A percentile compares a stretch with the other conserved stretches of the same genome.
phyloP scores from a whole-genome alignment of 2,797 vertebrate species.

The Enteromius afrohamiltoni region DNA sequence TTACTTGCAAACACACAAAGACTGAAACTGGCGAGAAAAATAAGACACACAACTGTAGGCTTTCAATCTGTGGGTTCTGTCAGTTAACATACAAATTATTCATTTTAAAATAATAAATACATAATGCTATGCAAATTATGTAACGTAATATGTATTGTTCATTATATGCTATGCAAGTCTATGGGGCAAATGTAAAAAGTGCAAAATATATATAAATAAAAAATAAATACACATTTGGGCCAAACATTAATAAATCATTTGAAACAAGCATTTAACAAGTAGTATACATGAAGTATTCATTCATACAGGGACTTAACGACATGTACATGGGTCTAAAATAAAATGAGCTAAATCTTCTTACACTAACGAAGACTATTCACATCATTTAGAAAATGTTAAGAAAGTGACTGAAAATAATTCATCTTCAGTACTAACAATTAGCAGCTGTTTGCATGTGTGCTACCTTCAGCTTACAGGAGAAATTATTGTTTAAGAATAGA shows the following conservation, averaged over 20 bases:
- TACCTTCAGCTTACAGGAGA: background rate
- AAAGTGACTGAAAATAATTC: background rate
- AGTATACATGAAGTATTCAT: background rate
- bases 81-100: no score
- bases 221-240: background rate
- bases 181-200: background rate
- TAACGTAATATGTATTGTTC: background rate
- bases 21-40: background rate
- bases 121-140: no score
- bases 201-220: background rate
- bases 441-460: background rate
- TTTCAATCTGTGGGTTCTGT: no score
- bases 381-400: background rate
- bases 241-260: background rate
- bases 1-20: background rate
- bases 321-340: constrained; percentile 24
- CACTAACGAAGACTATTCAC: background rate
- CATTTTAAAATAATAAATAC: no score
- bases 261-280: background rate
- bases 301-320: constrained; percentile 13
- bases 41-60: background rate
- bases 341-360: constrained; percentile 34
- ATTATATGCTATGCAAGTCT: background rate
- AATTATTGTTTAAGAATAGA: background rate
- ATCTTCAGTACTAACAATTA: background rate